Evolutionary conservation across 2,113 vertebrate genomes (phyloP), one percentile per base, ranked within the genome.

Genomic region (Phylloscopus trochilus): DNA sequence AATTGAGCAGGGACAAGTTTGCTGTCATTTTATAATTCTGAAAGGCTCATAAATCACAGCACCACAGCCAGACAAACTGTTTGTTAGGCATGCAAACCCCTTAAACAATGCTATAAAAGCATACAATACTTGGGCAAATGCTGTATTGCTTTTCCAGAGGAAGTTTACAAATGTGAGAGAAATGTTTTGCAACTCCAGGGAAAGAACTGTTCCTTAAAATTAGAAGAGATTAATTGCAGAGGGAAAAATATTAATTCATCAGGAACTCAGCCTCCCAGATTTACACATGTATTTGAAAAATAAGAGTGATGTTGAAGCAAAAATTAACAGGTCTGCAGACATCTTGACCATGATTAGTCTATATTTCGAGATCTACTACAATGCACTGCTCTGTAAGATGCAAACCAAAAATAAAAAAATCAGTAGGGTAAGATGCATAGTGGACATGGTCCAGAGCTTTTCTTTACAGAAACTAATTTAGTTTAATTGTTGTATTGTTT

Each of bases 21-120:
- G 47, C 19, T 74, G 9, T 47, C 67, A 31, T 51, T 60, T 78
- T 75, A n/a, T 64, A 72, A 72, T 83, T 89, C 70, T 86, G 87
- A 90, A 94, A 83, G 49, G 37, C 47, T 89, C 52, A 75, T 64
- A 92, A 96, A 94, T 82, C n/a, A 56, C 35, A 67, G 26, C 49
- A 60, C 33, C 19, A 81, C 35, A 72, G 15, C 24, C 83, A 86
- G 47, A 41, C 26, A 94, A 92, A 66, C 41, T 19, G 13, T 52
- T 80, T 94, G 78, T 74, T 90, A 89, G 83, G 37, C 35, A 80
- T 47, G 43, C 15, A 93, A 91, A 87, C 60, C 31, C 18, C 26
- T 70, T 76, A 68, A 70, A 77, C 27, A 74, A 23, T 20, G 33
- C 31, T 59, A 37, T 75, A 83, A 91, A 87, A 77, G 6, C n/a